Evolutionary conservation across 2,113 vertebrate genomes (phyloP), one percentile per base, ranked within the genome.

Genomic region (Thamnophis sirtalis): DNA sequence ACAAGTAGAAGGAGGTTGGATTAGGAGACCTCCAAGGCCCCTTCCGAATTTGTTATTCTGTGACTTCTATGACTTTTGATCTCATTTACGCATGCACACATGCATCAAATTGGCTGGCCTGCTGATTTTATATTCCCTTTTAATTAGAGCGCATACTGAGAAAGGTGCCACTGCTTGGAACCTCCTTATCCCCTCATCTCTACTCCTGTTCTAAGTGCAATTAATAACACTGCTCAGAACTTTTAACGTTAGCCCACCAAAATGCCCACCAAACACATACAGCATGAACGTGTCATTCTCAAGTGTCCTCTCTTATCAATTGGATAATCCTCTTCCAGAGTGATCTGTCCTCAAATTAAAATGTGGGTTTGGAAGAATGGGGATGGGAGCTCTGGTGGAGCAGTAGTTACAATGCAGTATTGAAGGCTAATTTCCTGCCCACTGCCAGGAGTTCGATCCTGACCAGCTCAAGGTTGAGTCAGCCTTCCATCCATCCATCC

Each of bases 91-190:
- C 49, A 55, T 10, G 15, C 28, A 84, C 54, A 28, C 48, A 60
- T 13, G 5, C 19, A 91, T 58, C 95, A 96, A 97, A 97, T 96
- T 60, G 93, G 94, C 95, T 94, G 94, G 96, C 94, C 95, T 93
- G 93, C 96, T 97, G 96, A 97, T 96, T 97, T 97, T 94, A 96
- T 93, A 93, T 91, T 90, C 94, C 93, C 90, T 92, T 89, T 93
- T 97, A 96, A 95, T 96, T 95, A 92, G 93, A 93, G 90, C 91
- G 93, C 90, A 87, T 93, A 94, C 95, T 93, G 91, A 92, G 96
- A 90, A 94, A 95, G 54, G 84, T 91, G 84, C 53, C 86, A 95
- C 95, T 96, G 93, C 94, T 96, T 95, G 88, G 89, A 50, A 54
- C 92, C 91, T 8, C 49, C 86, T 92, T 56, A 91, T 88, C 90